A percentile compares a stretch with the other conserved stretches of the same genome.
Evolutionary conservation across 2,113 vertebrate species (phyloP).

Genomic region (Carettochelys insculpta): DNA sequence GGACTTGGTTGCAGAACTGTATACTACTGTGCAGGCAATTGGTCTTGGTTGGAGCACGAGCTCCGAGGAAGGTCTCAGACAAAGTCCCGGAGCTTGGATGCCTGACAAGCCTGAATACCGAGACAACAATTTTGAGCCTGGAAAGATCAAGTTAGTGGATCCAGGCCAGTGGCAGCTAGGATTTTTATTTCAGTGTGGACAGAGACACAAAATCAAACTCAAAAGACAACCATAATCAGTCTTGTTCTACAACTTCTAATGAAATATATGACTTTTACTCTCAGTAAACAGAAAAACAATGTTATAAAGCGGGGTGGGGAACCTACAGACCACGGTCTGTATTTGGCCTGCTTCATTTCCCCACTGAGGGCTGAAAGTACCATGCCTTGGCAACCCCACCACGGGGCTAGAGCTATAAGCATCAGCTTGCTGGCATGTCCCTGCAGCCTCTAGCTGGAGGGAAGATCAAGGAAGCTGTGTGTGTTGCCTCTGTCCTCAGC

Average conservation of each 20-base stretch:
- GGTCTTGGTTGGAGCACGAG: neutral
- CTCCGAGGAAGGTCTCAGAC: no score
- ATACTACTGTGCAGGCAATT: neutral
- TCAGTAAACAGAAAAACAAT: neutral
- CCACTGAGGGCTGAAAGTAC: no score
- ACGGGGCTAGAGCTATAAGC: no score
- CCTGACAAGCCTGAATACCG: neutral
- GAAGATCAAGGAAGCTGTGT: no score
- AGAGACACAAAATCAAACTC: neutral
- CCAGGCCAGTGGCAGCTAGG: neutral
- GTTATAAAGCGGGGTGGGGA: neutral
- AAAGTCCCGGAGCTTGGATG: neutral
- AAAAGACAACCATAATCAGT: neutral
- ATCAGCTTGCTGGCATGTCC: no score
- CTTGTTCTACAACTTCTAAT: neutral
- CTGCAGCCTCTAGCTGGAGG: no score
- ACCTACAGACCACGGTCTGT: no score
- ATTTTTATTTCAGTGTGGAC: neutral
- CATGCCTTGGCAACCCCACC: no score
- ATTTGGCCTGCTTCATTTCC: no score
- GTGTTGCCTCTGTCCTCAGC: no score
- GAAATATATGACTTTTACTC: neutral
- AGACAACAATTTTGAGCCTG: neutral
- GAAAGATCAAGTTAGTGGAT: neutral
- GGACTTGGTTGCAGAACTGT: neutral